phyloP scores from a whole-genome alignment of 2,888 invertebrate genomes.

The Luperina testacea region DNA sequence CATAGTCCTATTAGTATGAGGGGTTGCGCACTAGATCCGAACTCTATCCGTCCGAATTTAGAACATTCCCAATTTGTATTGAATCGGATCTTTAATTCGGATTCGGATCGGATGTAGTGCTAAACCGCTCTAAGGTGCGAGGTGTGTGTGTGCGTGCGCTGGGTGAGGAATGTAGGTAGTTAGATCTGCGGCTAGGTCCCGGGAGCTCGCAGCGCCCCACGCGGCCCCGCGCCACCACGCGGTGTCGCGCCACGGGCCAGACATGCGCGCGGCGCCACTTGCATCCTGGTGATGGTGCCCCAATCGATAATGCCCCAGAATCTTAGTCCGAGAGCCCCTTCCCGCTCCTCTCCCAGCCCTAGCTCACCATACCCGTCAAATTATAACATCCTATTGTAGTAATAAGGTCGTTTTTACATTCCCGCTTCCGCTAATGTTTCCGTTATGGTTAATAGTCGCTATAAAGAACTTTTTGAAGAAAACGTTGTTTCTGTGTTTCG shows the following conservation, averaged over 20 bases:
- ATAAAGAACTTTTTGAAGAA: conserved; percentile 82
- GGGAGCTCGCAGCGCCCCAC: conserved; percentile 59
- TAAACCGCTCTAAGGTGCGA: not conserved
- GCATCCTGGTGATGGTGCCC: conserved; percentile 84
- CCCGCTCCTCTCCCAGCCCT: conserved; percentile 81
- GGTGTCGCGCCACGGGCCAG: conserved; percentile 67
- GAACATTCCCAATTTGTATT: no score
- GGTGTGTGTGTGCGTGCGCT: conserved; percentile 50
- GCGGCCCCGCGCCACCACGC: conserved; percentile 64
- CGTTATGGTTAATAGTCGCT: conserved; percentile 83
- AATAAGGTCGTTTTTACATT: conserved; percentile 87
- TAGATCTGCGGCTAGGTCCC: conserved; percentile 62
- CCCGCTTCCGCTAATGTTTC: conserved; percentile 79
- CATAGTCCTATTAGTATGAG: no score
- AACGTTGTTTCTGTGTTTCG: conserved; percentile 77
- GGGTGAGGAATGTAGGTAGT: conserved; percentile 46
- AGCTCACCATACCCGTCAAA: conserved; percentile 83
- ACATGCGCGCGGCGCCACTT: conserved; percentile 81
- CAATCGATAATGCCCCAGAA: conserved; percentile 88
- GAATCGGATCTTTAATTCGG: no score
- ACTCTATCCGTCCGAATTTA: no score
- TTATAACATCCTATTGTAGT: conserved; percentile 86
- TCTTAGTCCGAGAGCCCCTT: conserved; percentile 79
- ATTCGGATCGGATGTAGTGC: no score
- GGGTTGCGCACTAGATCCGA: no score